Conservation (phyloP, 2,797 vertebrate species). For the Alfaro cultratus region DNA sequence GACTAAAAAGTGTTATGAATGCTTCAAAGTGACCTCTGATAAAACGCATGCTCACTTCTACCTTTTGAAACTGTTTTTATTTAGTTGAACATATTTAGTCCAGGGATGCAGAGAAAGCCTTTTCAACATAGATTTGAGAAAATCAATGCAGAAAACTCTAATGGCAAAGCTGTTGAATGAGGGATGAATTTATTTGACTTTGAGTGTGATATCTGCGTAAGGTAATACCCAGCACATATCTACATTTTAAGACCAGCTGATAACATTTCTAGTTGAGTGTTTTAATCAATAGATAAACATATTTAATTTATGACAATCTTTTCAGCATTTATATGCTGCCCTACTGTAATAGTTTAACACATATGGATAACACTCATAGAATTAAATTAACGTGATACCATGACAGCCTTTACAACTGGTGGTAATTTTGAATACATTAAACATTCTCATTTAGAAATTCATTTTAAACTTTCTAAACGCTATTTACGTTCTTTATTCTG, state of each 20-base stretch:
- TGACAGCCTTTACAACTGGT: not conserved
- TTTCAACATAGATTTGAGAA: slow-evolving; percentile 11
- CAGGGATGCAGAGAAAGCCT: slow-evolving; percentile 2
- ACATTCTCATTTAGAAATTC: not conserved
- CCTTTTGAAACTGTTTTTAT: slow-evolving; percentile 10
- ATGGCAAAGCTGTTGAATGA: slow-evolving; percentile 15
- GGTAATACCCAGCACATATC: not conserved
- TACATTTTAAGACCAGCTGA: not conserved
- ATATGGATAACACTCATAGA: not conserved
- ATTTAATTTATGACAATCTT: not conserved
- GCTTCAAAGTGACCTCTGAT: slow-evolving; percentile 19
- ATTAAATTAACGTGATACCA: not conserved
- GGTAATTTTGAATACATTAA: not conserved
- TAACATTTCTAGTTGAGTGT: not conserved
- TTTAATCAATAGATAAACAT: not conserved
- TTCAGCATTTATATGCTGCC: not conserved
- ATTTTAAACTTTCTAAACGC: not conserved
- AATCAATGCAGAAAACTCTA: slow-evolving; percentile 11
- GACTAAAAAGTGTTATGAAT: slow-evolving; percentile 30
- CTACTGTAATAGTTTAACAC: not conserved
- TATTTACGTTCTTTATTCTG: not conserved
- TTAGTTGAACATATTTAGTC: not conserved
- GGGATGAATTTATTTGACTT: not conserved
- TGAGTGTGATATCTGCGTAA: no score
- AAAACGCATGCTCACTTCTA: slow-evolving; percentile 6